A percentile compares a stretch with the other conserved stretches of the same genome.
Conservation (phyloP, 2,113 vertebrate species). For the Peromyscus maniculatus region DNA sequence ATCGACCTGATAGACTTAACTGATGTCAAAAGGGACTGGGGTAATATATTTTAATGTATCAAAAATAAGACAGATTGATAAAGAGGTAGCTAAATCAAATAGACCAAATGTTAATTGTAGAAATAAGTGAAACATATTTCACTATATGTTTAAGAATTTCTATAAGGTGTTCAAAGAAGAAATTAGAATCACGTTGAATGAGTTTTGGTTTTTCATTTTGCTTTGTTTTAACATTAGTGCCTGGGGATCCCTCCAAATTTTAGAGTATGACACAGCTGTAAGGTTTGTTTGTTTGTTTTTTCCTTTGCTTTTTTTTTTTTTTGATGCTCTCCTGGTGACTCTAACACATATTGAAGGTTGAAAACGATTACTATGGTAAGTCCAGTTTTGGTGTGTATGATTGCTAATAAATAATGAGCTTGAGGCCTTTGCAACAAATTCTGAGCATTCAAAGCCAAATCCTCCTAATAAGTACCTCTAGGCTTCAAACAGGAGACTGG, state of each 20-base stretch:
- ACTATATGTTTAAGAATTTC: slow-evolving; percentile 47
- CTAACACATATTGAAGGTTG: not conserved
- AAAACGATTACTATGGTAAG: not conserved
- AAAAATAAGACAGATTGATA: slow-evolving; percentile 30
- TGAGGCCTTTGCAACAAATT: slow-evolving; percentile 29
- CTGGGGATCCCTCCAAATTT: not conserved
- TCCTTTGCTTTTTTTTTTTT: not conserved
- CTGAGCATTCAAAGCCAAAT: slow-evolving; percentile 16
- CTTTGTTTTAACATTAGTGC: not conserved
- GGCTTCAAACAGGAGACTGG: not conserved
- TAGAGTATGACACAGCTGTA: not conserved
- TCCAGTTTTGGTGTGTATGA: not conserved
- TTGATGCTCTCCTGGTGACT: not conserved
- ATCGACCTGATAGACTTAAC: too few species aligned
- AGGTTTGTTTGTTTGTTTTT: not conserved
- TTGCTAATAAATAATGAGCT: not conserved
- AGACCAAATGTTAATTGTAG: slow-evolving; percentile 30
- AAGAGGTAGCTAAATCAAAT: not conserved
- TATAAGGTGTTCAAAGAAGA: slow-evolving; percentile 32
- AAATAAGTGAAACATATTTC: not conserved
- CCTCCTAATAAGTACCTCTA: slow-evolving; percentile 2
- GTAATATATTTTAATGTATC: slow-evolving; percentile 13
- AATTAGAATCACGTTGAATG: not conserved
- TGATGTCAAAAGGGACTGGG: not conserved
- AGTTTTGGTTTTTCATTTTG: not conserved